Evolutionary conservation across 2,888 invertebrate species (phyloP), one percentile per base, ranked within the genome.

Genomic region (Drosophila parthenogenetica): DNA sequence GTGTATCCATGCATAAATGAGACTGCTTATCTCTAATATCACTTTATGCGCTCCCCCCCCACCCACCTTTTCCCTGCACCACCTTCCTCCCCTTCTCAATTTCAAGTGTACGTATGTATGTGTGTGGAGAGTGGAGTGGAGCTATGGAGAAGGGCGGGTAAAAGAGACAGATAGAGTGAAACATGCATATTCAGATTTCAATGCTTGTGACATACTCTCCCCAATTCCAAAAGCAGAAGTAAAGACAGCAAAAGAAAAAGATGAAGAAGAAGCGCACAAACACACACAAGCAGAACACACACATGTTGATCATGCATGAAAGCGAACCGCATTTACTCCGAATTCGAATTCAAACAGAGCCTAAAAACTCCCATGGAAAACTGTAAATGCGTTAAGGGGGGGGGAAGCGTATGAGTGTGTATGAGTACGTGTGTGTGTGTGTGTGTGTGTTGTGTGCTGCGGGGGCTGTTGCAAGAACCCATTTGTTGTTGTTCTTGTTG

Each of bases 271-370:
- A 72, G 50, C 57, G 40, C 32, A 39, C 19, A 66, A 62, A 63
- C 48, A 63, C 14, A 48, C 14, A 66, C 42, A 57, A 16, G 22
- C 29, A 50, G 39, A 45, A 59, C 65, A 78, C 71, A 69, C 76
- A 88, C 89, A 88, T 88, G 89, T 88, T 82, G 89, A 82, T 79
- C 79, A 55, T 71, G 80, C 81, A 88, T 82, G 71, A 82, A 88
- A 86, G 82, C 80, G 59, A 62, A 58, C 76, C 75, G 79, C 69
- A 25, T 46, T 69, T 75, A 58, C 63, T 62, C 70, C 65, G 77
- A 60, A 63, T 42, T 39, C 35, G 8, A 29, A 29, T 29, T 29
- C 61, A 51, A 65, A 67, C 61, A 61, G 66, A 65, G 51, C 42
- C 71, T 35, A 58, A 37, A 62, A 61, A 57, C 50, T 37, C 45